phyloP scores from a whole-genome alignment of 2,113 vertebrate species.

The Collichthys lucidus region DNA sequence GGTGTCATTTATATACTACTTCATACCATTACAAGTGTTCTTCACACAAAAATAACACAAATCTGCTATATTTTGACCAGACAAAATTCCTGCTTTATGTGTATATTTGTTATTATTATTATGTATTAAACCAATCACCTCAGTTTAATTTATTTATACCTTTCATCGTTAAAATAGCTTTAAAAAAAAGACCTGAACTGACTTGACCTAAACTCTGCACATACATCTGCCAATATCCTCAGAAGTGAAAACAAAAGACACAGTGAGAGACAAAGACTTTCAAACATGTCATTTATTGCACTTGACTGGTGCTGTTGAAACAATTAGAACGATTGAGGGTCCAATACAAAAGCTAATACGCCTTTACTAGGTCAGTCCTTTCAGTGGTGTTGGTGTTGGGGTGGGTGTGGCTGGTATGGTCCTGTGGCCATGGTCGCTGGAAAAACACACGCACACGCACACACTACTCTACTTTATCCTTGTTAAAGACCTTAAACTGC shows the following conservation, averaged over 20 bases:
- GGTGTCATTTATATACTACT: too few species aligned
- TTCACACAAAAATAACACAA: too few species aligned
- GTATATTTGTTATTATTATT: too few species aligned
- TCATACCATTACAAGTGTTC: too few species aligned
- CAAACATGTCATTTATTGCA: constrained; percentile 67
- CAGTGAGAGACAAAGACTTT: constrained; percentile 25
- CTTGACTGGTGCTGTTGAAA: constrained; percentile 59
- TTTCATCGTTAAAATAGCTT: too few species aligned
- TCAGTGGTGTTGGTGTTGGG: background rate
- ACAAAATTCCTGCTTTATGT: too few species aligned
- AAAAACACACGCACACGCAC: constrained; percentile 19
- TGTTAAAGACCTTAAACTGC: background rate
- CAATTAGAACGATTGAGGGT: constrained; percentile 45
- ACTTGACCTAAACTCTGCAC: background rate
- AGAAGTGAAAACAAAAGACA: background rate
- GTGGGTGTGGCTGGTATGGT: background rate
- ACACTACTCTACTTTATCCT: constrained; percentile 13
- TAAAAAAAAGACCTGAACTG: background rate
- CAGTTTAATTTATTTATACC: too few species aligned
- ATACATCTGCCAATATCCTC: background rate
- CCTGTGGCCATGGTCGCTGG: constrained; percentile 19
- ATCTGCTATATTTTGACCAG: too few species aligned
- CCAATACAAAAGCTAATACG: constrained; percentile 65
- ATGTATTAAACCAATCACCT: too few species aligned
- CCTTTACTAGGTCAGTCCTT: constrained; percentile 55